Evolutionary conservation across 1,140 invertebrate genomes (phyloP).

Genomic region (Nebria ingens): DNA sequence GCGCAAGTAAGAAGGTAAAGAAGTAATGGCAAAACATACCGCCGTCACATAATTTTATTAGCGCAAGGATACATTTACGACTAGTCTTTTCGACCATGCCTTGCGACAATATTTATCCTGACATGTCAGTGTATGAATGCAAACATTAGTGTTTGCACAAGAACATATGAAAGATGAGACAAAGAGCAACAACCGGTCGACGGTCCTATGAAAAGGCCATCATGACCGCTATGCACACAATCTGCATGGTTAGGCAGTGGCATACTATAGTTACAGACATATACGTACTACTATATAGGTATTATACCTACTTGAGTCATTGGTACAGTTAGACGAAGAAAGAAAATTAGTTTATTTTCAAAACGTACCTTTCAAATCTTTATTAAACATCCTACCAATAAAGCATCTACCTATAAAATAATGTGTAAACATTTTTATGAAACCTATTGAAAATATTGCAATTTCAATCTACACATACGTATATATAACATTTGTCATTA

Average conservation of each 20-base stretch:
- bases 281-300: conserved; percentile 3
- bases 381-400: too few relatives aligned
- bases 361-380: too few relatives aligned
- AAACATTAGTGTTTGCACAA: conserved; percentile 8
- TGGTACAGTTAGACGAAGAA: background rate
- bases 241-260: background rate
- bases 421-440: background rate
- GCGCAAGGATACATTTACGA: background rate
- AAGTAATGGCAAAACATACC: background rate
- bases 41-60: conserved; percentile 4
- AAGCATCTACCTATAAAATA: background rate
- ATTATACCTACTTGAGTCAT: background rate
- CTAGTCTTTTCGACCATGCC: background rate
- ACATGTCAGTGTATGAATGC: conserved; percentile 8
- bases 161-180: conserved; percentile 9
- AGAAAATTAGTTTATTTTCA: too few relatives aligned
- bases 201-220: conserved; percentile 4
- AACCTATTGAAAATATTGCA: background rate
- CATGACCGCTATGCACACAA: background rate
- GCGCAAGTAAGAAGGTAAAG: too few relatives aligned
- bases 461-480: background rate
- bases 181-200: conserved; percentile 8
- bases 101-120: conserved; percentile 7
- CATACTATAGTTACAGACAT: conserved; percentile 4
- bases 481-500: too few relatives aligned